phyloP scores from a whole-genome alignment of 1,140 invertebrate species.

The Argopecten irradians region DNA sequence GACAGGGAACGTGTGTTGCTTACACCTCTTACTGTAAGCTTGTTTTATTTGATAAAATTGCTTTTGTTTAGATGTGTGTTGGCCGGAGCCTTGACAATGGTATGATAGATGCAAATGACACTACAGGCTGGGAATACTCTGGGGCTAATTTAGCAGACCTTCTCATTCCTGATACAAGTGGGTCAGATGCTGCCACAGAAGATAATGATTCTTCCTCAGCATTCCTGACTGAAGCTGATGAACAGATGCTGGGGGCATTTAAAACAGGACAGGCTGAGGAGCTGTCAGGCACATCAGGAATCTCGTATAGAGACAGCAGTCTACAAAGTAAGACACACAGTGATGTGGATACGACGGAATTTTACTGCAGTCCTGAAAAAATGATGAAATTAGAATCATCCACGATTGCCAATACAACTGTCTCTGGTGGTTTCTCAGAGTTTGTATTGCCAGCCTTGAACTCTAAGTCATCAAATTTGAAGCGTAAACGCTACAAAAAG shows the following conservation, averaged over 20 bases:
- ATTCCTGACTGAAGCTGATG: neutral
- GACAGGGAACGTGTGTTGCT: too few relatives aligned
- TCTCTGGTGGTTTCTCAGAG: neutral
- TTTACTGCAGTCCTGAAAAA: slow-evolving; percentile 9
- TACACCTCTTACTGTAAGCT: too few relatives aligned
- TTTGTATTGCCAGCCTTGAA: neutral
- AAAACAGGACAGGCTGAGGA: neutral
- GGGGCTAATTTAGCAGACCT: neutral
- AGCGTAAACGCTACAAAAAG: slow-evolving; percentile 41
- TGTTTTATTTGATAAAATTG: too few relatives aligned
- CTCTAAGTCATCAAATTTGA: neutral
- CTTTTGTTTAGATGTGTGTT: neutral
- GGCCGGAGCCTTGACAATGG: neutral
- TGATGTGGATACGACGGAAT: neutral
- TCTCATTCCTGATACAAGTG: neutral
- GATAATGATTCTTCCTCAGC: neutral
- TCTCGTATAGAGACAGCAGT: neutral
- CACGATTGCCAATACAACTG: neutral
- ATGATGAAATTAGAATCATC: neutral
- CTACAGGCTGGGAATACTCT: neutral
- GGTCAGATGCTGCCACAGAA: neutral
- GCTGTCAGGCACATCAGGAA: neutral
- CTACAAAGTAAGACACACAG: neutral
- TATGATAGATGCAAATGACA: neutral
- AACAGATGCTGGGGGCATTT: neutral